These are phyloP conservation scores for Stramonita haemastoma DNA, from an alignment of 2,888 invertebrate species.

Conservation along the genomic window DNA sequence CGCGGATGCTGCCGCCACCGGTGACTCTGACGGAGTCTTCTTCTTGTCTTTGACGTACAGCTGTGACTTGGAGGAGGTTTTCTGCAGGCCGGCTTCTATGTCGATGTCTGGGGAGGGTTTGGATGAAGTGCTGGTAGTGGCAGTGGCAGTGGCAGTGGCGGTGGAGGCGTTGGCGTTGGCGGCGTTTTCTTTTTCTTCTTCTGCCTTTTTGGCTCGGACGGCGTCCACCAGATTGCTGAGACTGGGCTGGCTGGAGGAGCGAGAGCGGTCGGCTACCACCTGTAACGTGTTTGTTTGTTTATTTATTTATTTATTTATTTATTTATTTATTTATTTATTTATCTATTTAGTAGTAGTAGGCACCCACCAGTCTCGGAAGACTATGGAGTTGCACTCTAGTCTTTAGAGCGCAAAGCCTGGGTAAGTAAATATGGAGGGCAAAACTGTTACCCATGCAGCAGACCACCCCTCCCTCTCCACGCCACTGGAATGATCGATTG, in stretches of 20 bases:
- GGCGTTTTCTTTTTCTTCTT: neutral
- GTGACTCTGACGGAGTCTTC: neutral
- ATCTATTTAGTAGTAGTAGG: no score
- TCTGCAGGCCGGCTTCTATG: neutral
- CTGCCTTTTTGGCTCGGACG: neutral
- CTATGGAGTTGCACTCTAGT: no score
- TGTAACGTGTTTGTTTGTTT: no score
- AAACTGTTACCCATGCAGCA: no score
- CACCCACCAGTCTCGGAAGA: no score
- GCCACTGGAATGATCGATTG: no score
- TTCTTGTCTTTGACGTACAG: neutral
- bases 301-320: no score
- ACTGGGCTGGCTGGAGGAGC: neutral
- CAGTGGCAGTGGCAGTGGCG: neutral
- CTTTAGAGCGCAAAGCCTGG: no score
- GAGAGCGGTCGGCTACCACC: neutral
- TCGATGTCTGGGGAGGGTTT: neutral
- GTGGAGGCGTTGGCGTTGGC: neutral
- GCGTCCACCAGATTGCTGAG: neutral
- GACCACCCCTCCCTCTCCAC: no score
- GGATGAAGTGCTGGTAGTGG: neutral
- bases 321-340: no score
- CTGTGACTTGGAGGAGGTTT: neutral
- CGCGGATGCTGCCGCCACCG: neutral
- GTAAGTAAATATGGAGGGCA: no score